These are phyloP conservation scores for Vultur gryphus DNA, from an alignment of 2,797 vertebrate species.

Conservation along the genomic window DNA sequence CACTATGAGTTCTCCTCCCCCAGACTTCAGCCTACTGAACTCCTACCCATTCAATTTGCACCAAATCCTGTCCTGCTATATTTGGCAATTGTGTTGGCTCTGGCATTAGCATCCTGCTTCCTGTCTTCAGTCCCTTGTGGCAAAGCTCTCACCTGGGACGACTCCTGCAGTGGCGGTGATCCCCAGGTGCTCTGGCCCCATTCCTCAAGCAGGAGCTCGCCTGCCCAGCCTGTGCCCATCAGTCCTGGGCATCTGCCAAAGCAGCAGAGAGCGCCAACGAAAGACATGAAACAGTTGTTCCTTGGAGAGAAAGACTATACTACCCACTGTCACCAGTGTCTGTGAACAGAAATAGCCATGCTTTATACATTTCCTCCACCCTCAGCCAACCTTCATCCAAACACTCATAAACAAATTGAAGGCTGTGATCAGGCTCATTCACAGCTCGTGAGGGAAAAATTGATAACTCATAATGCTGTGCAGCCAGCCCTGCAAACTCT, in stretches of 20 bases:
- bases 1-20: neutral
- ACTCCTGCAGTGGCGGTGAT: neutral
- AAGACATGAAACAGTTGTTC: neutral
- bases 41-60: neutral
- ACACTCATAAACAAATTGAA: neutral
- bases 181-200: accelerated
- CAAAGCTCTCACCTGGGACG: neutral
- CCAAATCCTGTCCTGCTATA: neutral
- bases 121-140: neutral
- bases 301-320: neutral
- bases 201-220: neutral
- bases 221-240: neutral
- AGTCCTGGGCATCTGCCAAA: neutral
- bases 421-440: neutral
- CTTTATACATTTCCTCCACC: neutral
- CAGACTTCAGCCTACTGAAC: neutral
- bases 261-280: neutral
- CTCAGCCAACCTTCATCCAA: neutral
- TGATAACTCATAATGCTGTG: neutral
- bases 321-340: neutral
- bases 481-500: neutral
- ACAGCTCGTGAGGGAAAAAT: neutral
- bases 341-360: neutral
- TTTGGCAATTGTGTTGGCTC: neutral
- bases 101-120: neutral